Evolutionary conservation across 2,888 invertebrate genomes (phyloP).

Genomic region (Athalia circularis): DNA sequence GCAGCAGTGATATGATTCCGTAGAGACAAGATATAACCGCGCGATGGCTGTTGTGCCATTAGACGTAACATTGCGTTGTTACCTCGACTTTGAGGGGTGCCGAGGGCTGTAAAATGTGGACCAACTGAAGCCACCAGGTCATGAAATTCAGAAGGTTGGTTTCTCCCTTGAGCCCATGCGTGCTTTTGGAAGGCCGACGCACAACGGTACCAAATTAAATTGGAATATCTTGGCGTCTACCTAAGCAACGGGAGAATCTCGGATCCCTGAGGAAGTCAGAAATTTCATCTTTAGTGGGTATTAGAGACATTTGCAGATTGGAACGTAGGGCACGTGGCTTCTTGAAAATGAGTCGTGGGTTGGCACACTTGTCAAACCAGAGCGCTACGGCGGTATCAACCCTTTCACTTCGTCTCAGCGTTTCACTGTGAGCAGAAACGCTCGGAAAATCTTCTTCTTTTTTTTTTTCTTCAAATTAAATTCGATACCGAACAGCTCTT

Average conservation of each 20-base stretch:
- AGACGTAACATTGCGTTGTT: conserved; percentile 39
- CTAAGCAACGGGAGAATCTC: conserved; percentile 7
- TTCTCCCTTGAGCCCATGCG: background rate
- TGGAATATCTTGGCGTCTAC: conserved; percentile 24
- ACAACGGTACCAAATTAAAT: conserved; percentile 36
- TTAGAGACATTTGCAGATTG: too few relatives aligned
- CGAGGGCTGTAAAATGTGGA: conserved; percentile 40
- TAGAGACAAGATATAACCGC: conserved; percentile 40
- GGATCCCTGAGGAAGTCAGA: background rate
- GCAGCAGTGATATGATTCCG: conserved; percentile 44
- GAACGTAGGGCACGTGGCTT: too few relatives aligned
- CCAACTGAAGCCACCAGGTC: conserved; percentile 28
- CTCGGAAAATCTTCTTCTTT: too few relatives aligned
- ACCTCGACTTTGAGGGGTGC: conserved; percentile 36
- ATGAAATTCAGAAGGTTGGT: conserved; percentile 43
- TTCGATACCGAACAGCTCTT: too few relatives aligned
- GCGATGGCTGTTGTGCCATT: conserved; percentile 35
- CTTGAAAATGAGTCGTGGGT: too few relatives aligned
- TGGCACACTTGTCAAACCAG: too few relatives aligned
- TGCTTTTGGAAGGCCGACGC: background rate
- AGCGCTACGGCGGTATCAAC: too few relatives aligned
- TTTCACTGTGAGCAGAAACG: too few relatives aligned
- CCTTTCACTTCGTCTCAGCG: too few relatives aligned
- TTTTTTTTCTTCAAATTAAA: too few relatives aligned
- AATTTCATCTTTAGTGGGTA: background rate